Evolutionary conservation across 2,888 invertebrate species (phyloP), one percentile per base, ranked within the genome.

Genomic region (Digitonthophagus gazella): DNA sequence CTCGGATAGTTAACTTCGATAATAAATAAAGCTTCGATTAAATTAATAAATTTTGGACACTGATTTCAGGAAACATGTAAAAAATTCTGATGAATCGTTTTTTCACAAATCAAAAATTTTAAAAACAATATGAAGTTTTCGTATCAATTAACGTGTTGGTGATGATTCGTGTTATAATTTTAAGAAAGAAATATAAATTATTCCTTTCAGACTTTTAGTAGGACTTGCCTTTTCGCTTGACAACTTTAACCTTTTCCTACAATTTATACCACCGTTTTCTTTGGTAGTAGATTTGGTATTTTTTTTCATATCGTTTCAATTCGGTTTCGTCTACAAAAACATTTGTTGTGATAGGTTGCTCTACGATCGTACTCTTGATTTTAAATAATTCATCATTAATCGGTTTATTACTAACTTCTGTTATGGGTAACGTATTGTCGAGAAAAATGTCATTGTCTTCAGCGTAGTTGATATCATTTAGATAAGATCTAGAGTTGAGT

Each of bases 391-490:
- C 54, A 44, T 65, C 8, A 11, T 65, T 72, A 72, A 57, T 61
- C 4, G 19, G 3, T 18, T 19, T n/a, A n/a, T n/a, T 61, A 2
- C 18, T 61, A n/a, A 61, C 14, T 61, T 75, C 71, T 22, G 75
- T 72, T 19, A 75, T 73, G 3, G 75, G 76, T 15, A 74, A 67
- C 0, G 73, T 75, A 58, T 78, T 78, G n/a, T 78, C 77, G 16
- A 79, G 73, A 65, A 80, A 80, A 0, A 77, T 79, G 58, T 81
- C 80, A 57, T 79, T 78, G n/a, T 77, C 79, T 6, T 75, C 78
- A 20, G 76, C 77, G 6, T 75, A 73, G 14, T 71, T 68, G 58
- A 74, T 72, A 3, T 74, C 73, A 55, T 76, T 74, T 44, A 74
- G 66, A 66, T 75, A 76, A 0, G 72, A 73, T 11, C 72, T 70